Evolutionary conservation across 2,113 vertebrate genomes (phyloP).

Genomic region (Festucalex cinctus): DNA sequence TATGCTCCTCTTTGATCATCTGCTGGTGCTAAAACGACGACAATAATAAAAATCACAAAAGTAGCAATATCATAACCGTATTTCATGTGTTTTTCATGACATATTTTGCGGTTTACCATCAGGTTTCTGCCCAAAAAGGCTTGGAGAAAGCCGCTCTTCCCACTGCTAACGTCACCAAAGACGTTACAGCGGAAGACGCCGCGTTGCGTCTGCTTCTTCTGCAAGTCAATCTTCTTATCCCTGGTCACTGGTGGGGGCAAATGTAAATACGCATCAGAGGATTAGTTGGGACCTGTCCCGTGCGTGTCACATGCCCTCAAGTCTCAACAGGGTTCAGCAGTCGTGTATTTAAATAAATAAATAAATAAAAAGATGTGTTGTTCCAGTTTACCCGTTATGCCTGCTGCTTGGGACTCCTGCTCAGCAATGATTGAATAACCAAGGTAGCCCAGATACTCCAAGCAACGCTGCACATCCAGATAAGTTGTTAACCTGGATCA

Average conservation of each 20-base stretch:
- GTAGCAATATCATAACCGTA: not conserved
- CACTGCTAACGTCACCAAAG: constrained; percentile 85
- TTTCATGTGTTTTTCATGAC: not conserved
- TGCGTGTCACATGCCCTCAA: not conserved
- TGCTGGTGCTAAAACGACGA: constrained; percentile 59
- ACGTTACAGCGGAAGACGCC: constrained; percentile 94
- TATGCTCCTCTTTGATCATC: constrained; percentile 84
- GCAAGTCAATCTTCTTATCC: constrained; percentile 95
- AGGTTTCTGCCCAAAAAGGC: constrained; percentile 89
- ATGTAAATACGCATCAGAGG: constrained; percentile 12
- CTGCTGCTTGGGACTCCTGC: constrained; percentile 92
- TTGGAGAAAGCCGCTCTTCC: constrained; percentile 92
- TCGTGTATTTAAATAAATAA: not conserved
- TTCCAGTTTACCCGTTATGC: constrained; percentile 80
- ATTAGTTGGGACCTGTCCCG: constrained; percentile 33
- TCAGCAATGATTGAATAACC: constrained; percentile 94
- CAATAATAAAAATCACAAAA: not conserved
- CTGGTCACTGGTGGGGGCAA: constrained; percentile 82
- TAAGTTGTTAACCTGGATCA: constrained; percentile 86
- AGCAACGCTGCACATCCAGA: constrained; percentile 90
- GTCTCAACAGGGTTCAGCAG: not conserved
- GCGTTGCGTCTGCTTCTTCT: constrained; percentile 96
- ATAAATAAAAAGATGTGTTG: not conserved
- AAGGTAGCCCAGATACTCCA: constrained; percentile 94
- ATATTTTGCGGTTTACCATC: constrained; percentile 65